A percentile compares a stretch with the other conserved stretches of the same genome.
These are phyloP conservation scores for Argyresthia goedartella DNA, from an alignment of 2,888 invertebrate genomes.

Conservation along the genomic window DNA sequence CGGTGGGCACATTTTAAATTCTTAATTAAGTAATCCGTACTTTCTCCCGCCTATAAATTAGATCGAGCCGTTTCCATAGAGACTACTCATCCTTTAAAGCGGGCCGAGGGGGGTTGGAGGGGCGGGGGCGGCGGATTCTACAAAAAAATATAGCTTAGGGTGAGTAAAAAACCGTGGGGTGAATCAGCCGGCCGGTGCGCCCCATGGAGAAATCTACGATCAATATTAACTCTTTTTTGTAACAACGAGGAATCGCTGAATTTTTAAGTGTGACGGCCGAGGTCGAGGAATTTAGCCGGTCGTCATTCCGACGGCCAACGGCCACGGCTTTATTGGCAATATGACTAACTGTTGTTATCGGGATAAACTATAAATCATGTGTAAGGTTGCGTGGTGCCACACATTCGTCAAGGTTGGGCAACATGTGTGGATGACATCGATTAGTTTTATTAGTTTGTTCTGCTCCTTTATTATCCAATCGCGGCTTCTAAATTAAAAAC, in stretches of 20 bases:
- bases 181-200: constrained; percentile 71
- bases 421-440: constrained; percentile 44
- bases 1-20: constrained; percentile 66
- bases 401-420: constrained; percentile 52
- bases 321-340: not conserved
- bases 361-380: constrained; percentile 36
- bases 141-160: constrained; percentile 72
- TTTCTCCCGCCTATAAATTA: constrained; percentile 70
- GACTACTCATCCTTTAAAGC: constrained; percentile 72
- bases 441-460: constrained; percentile 6
- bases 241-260: constrained; percentile 57
- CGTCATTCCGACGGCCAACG: too few relatives aligned
- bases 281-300: too few relatives aligned
- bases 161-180: constrained; percentile 73
- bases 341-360: not conserved
- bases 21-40: constrained; percentile 71
- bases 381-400: constrained; percentile 12
- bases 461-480: not conserved
- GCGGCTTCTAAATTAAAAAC: not conserved
- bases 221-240: constrained; percentile 71
- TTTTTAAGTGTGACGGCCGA: constrained; percentile 41
- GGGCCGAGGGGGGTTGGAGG: constrained; percentile 44
- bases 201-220: constrained; percentile 71
- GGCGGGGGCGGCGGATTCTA: constrained; percentile 45
- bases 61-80: constrained; percentile 72